phyloP scores from a whole-genome alignment of 35 echinoderm and acorn worm genomes.

The Acanthaster planci region DNA sequence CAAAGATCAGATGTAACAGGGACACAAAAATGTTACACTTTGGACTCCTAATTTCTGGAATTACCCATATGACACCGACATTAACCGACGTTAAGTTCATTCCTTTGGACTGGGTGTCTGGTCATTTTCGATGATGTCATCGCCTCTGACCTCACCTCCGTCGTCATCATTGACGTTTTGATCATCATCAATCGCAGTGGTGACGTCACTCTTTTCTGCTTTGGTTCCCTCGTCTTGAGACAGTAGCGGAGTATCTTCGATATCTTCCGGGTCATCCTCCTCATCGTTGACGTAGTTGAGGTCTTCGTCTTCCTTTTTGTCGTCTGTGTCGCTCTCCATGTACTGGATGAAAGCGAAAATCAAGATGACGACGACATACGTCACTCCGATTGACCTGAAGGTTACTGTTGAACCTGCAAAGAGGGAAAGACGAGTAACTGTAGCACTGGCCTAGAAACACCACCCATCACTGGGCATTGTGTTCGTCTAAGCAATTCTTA shows the following conservation, averaged over 20 bases:
- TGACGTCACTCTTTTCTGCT: background rate
- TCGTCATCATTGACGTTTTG: too few relatives aligned
- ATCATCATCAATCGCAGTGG: too few relatives aligned
- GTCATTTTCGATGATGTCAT: too few relatives aligned
- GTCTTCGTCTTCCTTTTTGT: background rate
- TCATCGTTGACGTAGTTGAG: background rate
- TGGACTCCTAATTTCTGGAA: too few relatives aligned
- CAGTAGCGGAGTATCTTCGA: background rate
- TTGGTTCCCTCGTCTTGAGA: background rate
- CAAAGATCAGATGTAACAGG: too few relatives aligned
- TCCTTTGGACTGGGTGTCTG: too few relatives aligned
- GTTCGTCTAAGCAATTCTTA: background rate
- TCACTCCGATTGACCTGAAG: conserved; percentile 73
- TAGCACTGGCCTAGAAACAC: background rate
- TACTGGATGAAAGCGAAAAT: conserved; percentile 68
- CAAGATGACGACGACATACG: conserved; percentile 55
- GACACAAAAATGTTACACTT: too few relatives aligned
- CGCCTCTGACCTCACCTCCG: too few relatives aligned
- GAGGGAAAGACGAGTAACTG: too few relatives aligned
- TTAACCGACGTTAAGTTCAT: too few relatives aligned
- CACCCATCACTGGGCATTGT: background rate
- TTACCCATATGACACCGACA: too few relatives aligned
- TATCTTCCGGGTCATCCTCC: background rate
- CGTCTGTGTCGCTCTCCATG: background rate
- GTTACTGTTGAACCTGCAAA: conserved; percentile 52